A percentile compares a stretch with the other conserved stretches of the same genome.
Evolutionary conservation across 2,113 vertebrate genomes (phyloP).

Genomic region (Melospiza georgiana): DNA sequence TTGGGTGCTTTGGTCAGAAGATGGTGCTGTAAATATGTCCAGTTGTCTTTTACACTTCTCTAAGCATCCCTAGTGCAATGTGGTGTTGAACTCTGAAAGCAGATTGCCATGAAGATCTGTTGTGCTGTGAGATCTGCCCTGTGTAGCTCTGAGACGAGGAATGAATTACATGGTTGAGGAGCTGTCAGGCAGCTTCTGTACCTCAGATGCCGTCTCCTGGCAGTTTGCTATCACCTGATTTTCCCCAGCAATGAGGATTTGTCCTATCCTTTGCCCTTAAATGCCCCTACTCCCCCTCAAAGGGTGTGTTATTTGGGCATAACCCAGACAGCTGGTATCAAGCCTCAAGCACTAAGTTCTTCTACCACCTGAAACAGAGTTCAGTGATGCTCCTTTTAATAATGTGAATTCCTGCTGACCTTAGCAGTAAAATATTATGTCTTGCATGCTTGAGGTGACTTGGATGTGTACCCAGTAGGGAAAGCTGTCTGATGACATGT

Average conservation of each 20-base stretch:
- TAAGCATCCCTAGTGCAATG: not conserved
- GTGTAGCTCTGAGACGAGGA: not conserved
- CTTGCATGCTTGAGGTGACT: not conserved
- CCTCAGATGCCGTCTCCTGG: not conserved
- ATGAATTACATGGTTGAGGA: slow-evolving; percentile 33
- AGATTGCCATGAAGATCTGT: not conserved
- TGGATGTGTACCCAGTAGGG: not conserved
- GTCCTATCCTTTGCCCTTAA: not conserved
- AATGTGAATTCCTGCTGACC: not conserved
- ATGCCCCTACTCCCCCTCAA: not conserved
- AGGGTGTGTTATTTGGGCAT: not conserved
- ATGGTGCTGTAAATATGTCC: slow-evolving; percentile 50
- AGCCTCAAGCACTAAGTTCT: not conserved
- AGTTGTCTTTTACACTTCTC: not conserved
- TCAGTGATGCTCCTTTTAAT: not conserved
- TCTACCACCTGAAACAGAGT: not conserved
- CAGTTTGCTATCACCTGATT: not conserved
- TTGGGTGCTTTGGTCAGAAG: slow-evolving; percentile 30
- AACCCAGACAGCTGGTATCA: not conserved
- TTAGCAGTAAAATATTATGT: not conserved
- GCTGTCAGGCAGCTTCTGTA: not conserved
- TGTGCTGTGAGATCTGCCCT: not conserved
- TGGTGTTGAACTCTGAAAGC: not conserved
- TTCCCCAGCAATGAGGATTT: not conserved
- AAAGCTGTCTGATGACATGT: not conserved